phyloP scores from a whole-genome alignment of 2,797 vertebrate species.

The Epinephelus malabaricus region DNA sequence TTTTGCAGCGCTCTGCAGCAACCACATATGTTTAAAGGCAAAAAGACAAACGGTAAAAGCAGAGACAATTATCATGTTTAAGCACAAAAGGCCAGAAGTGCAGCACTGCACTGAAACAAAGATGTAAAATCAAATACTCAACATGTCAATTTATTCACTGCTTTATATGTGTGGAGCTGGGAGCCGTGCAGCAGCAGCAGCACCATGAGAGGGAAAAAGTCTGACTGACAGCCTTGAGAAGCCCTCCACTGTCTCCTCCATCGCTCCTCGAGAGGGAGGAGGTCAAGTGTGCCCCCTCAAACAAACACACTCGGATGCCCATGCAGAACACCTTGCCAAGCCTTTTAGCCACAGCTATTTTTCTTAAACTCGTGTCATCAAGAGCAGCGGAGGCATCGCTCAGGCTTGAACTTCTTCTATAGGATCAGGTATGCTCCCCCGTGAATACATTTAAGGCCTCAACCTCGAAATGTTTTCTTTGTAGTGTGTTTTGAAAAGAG shows the following conservation, averaged over 20 bases:
- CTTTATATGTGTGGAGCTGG: conserved; percentile 29
- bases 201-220: conserved; percentile 38
- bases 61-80: neutral
- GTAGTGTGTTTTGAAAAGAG: conserved; percentile 28
- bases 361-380: conserved; percentile 78
- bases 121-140: conserved; percentile 34
- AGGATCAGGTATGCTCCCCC: conserved; percentile 39
- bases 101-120: conserved; percentile 28
- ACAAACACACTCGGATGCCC: conserved; percentile 83
- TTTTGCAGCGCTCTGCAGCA: neutral
- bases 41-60: neutral
- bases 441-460: conserved; percentile 47
- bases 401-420: conserved; percentile 52
- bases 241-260: conserved; percentile 83
- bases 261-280: conserved; percentile 80
- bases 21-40: neutral
- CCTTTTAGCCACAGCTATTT: conserved; percentile 79
- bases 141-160: conserved; percentile 31
- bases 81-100: conserved; percentile 4
- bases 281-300: conserved; percentile 86
- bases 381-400: conserved; percentile 62
- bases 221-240: conserved; percentile 84
- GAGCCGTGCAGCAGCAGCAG: conserved; percentile 36
- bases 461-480: conserved; percentile 41
- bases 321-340: conserved; percentile 84